Base-by-base conservation (phyloP, 1,140 invertebrate species). In the Bombus pascuorum region DNA sequence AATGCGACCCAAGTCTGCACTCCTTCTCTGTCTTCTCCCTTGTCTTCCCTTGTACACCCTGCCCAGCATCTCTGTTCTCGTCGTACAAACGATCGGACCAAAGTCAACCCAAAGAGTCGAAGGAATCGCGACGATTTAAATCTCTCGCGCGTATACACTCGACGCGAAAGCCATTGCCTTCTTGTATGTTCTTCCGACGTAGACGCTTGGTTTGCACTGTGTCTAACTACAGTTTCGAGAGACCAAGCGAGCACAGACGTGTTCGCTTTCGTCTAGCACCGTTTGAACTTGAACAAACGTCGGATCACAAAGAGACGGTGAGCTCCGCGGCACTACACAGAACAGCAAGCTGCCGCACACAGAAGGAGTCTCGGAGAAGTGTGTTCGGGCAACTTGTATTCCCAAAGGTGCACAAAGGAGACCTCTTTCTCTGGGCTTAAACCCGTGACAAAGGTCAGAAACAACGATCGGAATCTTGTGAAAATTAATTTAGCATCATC, bases 401-500 rank as follows among this genome's bases (percentile, higher is more conserved):
- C 32, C 25, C 78, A 77, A 77, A 77, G 34, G 75, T 25, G 75
- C 44, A 70, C 78, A 80, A 80, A 80, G 78, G 65, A 39, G 25
- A 32, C 25, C 28, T 34, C 73, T 9, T 34, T 53, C 47, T 44
- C 68, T 18, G 34, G 28, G 76, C 53, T 47, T 44, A 53, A 80
- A 42, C 37, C 22, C 83, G 57, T 53, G 83, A 85, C 83, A 85
- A 85, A 85, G 83, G 83, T 85, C 83, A 73, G 66, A 62, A 80
- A 65, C 83, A 85, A 80, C 77, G 76, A 85, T 80, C 68, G 76
- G 83, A 85, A 85, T 85, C 77, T 85, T 80, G 76, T 25, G 68
- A 77, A 85, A 80, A 85, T 85, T 85, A 85, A 85, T 85, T 72
- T 85, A 79, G 77, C 66, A 72, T 79, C 83, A 37, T 80, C 76